Evolutionary conservation across 92 coral and sea anemone species (phyloP).

Genomic region (Siderastrea siderea): DNA sequence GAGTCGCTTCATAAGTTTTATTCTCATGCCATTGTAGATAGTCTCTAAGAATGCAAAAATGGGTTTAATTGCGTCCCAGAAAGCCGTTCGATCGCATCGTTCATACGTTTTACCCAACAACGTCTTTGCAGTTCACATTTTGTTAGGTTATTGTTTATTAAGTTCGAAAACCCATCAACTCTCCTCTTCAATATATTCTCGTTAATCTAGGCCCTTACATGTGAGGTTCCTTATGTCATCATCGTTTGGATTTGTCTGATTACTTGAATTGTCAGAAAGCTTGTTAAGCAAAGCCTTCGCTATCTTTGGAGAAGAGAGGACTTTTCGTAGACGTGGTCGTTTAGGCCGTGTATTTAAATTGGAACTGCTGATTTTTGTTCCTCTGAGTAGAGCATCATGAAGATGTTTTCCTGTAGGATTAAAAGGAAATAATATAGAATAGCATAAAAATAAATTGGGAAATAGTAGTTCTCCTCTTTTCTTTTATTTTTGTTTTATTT

Average conservation of each 20-base stretch:
- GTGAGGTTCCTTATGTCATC: conserved; percentile 42
- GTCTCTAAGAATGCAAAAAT: too few relatives aligned
- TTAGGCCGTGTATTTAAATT: not conserved
- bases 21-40: too few relatives aligned
- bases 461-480: not conserved
- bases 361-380: not conserved
- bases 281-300: not conserved
- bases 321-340: not conserved
- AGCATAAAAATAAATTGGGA: not conserved
- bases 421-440: not conserved
- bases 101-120: not conserved
- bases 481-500: too few relatives aligned
- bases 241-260: conserved; percentile 5
- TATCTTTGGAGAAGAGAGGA: not conserved
- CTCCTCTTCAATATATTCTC: too few relatives aligned
- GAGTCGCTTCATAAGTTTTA: too few relatives aligned
- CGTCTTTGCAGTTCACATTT: not conserved
- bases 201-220: conserved; percentile 6
- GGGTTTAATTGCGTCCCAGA: too few relatives aligned
- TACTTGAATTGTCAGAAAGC: conserved; percentile 12
- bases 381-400: not conserved
- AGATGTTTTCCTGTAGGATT: not conserved
- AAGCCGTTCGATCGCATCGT: too few relatives aligned
- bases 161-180: too few relatives aligned
- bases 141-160: not conserved